These are phyloP conservation scores for Sebastes umbrosus DNA, from an alignment of 2,797 vertebrate species.

Conservation along the genomic window DNA sequence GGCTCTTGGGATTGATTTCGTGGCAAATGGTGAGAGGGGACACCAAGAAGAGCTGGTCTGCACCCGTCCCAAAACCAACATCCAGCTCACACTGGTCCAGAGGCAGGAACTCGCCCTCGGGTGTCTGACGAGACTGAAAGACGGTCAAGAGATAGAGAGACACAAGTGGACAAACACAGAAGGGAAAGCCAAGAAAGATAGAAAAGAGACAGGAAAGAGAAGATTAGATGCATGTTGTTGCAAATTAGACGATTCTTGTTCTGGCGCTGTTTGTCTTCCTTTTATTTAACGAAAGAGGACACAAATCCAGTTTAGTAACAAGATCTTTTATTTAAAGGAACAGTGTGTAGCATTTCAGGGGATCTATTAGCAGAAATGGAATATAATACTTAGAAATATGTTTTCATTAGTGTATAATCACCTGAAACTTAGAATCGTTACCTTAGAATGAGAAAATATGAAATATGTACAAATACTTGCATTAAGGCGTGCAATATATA, in stretches of 20 bases:
- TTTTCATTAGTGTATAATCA: no score
- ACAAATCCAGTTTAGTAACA: not conserved
- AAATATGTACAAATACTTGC: no score
- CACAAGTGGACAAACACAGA: not conserved
- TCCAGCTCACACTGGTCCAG: slow-evolving; percentile 92
- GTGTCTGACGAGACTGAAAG: slow-evolving; percentile 90
- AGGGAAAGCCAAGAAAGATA: not conserved
- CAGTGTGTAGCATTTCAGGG: no score
- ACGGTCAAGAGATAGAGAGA: not conserved
- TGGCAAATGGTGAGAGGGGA: slow-evolving; percentile 94
- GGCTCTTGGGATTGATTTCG: slow-evolving; percentile 90
- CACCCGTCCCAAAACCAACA: slow-evolving; percentile 91
- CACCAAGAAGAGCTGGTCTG: slow-evolving; percentile 92
- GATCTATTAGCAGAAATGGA: no score
- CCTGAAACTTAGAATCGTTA: no score
- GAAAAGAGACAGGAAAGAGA: not conserved
- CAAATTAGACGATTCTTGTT: not conserved
- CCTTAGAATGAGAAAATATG: no score
- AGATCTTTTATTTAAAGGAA: not conserved
- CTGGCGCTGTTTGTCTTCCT: not conserved
- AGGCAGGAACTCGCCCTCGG: slow-evolving; percentile 91
- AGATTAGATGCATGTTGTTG: not conserved
- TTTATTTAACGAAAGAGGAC: not conserved
- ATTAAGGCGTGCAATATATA: no score
- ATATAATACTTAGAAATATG: no score